phyloP scores from a whole-genome alignment of 92 coral and sea anemone genomes.

The Micromussa lordhowensis region DNA sequence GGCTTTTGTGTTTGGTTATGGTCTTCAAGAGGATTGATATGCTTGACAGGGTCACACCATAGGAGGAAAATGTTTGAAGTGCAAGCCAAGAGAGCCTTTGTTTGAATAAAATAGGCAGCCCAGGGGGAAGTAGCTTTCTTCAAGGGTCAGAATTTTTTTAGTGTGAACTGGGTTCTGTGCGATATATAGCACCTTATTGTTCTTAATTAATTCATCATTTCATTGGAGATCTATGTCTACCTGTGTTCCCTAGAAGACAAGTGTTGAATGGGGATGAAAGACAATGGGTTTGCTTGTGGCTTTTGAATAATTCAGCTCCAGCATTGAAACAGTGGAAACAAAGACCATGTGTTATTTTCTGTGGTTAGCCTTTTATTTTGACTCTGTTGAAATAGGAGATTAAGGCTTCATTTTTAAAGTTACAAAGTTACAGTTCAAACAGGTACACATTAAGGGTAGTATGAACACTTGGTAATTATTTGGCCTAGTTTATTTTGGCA shows the following conservation, averaged over 20 bases:
- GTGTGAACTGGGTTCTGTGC: conserved; percentile 8
- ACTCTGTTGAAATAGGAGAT: conserved; percentile 18
- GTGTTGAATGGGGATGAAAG: conserved; percentile 36
- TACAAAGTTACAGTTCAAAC: background rate
- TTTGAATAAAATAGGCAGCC: background rate
- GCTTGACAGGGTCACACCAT: background rate
- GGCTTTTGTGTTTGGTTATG: conserved; percentile 21
- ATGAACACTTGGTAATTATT: background rate
- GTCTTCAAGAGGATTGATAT: background rate
- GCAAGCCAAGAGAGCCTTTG: conserved; percentile 4
- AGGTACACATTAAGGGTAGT: background rate
- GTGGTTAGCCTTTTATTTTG: conserved; percentile 25
- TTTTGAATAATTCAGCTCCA: conserved; percentile 62
- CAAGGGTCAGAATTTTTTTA: background rate
- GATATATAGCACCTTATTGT: background rate
- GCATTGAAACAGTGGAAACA: conserved; percentile 41
- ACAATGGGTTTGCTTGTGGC: conserved; percentile 74
- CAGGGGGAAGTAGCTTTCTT: background rate
- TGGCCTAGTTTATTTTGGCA: background rate
- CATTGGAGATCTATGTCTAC: background rate
- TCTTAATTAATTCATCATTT: conserved; percentile 16
- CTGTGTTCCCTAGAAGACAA: conserved; percentile 17
- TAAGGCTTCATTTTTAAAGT: conserved; percentile 4
- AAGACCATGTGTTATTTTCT: conserved; percentile 41
- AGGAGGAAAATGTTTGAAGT: background rate